phyloP scores from a whole-genome alignment of 1,140 invertebrate species.

The Ostrea edulis region DNA sequence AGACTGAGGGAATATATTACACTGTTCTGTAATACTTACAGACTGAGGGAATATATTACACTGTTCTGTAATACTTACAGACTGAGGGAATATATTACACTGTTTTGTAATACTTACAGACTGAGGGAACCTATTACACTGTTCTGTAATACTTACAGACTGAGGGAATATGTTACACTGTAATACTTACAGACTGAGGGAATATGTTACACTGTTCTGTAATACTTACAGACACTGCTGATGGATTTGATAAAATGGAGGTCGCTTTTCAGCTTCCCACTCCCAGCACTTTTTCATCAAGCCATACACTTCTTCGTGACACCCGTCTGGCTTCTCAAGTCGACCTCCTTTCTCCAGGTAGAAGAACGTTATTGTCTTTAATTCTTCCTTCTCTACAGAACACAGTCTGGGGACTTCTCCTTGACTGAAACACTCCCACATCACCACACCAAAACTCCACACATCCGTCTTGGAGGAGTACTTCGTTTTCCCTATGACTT shows the following conservation, averaged over 20 bases:
- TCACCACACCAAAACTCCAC: constrained; percentile 98
- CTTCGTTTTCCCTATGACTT: constrained; percentile 88
- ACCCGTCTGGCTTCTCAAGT: constrained; percentile 84
- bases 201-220: neutral
- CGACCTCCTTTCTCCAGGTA: constrained; percentile 33
- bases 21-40: no score
- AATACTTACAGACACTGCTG: constrained; percentile 44
- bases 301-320: constrained; percentile 95
- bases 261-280: constrained; percentile 90
- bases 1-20: no score
- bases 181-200: no score
- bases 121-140: no score
- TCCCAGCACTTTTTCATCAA: constrained; percentile 98
- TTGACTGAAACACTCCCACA: constrained; percentile 99
- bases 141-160: no score
- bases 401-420: constrained; percentile 97
- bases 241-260: constrained; percentile 74
- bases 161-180: no score
- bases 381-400: constrained; percentile 82
- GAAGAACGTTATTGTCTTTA: neutral
- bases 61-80: no score
- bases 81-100: no score
- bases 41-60: no score
- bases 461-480: constrained; percentile 97
- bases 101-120: no score